Evolutionary conservation across 2,888 invertebrate species (phyloP).

Genomic region (Catocala fraxini): DNA sequence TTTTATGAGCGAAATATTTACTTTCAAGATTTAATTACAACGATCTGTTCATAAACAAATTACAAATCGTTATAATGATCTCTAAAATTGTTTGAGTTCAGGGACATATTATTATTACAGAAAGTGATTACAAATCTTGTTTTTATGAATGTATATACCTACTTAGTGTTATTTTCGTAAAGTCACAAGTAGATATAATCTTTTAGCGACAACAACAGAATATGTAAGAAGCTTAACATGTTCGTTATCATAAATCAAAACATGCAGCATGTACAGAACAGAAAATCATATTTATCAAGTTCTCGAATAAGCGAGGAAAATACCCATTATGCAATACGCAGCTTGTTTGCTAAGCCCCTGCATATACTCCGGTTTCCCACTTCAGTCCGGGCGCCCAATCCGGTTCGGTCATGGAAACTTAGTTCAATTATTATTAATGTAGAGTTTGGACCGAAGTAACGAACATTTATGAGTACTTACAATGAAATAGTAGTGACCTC

Average conservation of each 20-base stretch:
- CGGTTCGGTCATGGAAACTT: neutral
- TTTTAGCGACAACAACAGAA: no score
- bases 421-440: neutral
- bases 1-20: neutral
- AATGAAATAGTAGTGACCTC: no score
- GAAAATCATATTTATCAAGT: slow-evolving; percentile 35
- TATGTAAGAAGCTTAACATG: neutral
- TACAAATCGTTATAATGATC: slow-evolving; percentile 2
- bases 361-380: neutral
- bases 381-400: neutral
- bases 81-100: slow-evolving; percentile 7
- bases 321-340: slow-evolving; percentile 32
- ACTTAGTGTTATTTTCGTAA: no score
- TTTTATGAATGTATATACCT: no score
- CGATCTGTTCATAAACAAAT: slow-evolving; percentile 7
- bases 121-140: no score
- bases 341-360: slow-evolving; percentile 12
- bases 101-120: slow-evolving; percentile 1
- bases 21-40: slow-evolving; percentile 10
- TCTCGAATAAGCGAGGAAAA: slow-evolving; percentile 28
- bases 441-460: no score
- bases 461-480: no score
- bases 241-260: slow-evolving; percentile 5
- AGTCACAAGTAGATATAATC: no score
- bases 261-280: slow-evolving; percentile 13